phyloP scores from a whole-genome alignment of 2,113 vertebrate species.

The Semnornis frantzii region DNA sequence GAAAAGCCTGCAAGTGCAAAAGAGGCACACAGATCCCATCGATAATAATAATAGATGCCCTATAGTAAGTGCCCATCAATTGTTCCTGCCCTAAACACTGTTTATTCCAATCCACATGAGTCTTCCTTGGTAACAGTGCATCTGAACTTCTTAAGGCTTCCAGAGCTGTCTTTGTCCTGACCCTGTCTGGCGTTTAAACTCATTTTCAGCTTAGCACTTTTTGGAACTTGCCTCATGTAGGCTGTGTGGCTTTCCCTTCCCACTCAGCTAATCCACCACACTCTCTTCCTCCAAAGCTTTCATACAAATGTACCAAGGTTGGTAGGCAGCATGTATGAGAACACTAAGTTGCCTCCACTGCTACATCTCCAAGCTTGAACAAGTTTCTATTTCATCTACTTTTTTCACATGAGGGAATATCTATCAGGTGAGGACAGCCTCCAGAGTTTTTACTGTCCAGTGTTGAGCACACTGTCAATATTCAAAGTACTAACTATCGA shows the following conservation, averaged over 20 bases:
- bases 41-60: background rate
- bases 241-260: background rate
- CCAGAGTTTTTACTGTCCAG: background rate
- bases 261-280: background rate
- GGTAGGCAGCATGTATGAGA: background rate
- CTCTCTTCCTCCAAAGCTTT: background rate
- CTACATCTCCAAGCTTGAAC: background rate
- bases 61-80: background rate
- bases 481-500: background rate
- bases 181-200: background rate
- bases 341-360: background rate
- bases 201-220: background rate
- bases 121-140: background rate
- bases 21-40: background rate
- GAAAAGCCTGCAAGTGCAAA: background rate
- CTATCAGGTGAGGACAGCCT: background rate
- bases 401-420: background rate
- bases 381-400: background rate
- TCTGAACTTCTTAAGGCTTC: background rate
- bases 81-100: background rate
- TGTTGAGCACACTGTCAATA: background rate
- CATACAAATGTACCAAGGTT: background rate
- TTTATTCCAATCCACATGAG: background rate
- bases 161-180: background rate
- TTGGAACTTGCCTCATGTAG: background rate